Evolutionary conservation across 2,113 vertebrate genomes (phyloP).

Genomic region (Passer montanus): DNA sequence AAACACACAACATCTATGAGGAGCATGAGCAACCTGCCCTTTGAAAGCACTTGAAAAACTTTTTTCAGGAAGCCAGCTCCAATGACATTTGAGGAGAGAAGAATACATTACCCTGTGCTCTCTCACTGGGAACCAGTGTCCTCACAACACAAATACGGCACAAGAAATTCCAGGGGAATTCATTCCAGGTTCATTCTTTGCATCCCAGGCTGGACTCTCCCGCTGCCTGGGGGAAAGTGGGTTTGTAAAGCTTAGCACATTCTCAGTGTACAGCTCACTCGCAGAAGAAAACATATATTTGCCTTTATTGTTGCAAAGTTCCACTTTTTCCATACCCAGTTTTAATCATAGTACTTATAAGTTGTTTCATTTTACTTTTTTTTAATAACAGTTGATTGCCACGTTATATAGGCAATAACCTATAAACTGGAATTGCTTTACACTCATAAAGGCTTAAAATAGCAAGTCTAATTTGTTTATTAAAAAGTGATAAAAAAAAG

Average conservation of each 20-base stretch:
- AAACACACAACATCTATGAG: not conserved
- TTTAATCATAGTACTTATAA: conserved; percentile 26
- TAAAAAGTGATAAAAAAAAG: conserved; percentile 40
- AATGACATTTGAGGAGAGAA: not conserved
- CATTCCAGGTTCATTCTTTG: not conserved
- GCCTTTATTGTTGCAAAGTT: not conserved
- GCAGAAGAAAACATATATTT: not conserved
- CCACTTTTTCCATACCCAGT: not conserved
- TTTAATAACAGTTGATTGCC: conserved; percentile 43
- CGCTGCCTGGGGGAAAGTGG: not conserved
- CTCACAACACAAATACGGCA: not conserved
- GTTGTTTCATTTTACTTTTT: not conserved
- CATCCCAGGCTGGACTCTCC: not conserved
- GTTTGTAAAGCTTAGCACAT: not conserved
- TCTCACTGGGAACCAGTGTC: not conserved
- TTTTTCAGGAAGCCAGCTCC: not conserved
- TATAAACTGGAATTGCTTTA: conserved; percentile 46
- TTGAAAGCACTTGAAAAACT: not conserved
- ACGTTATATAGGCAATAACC: conserved; percentile 5
- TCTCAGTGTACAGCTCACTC: not conserved
- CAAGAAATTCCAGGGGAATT: not conserved
- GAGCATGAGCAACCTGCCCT: not conserved
- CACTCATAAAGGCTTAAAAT: conserved; percentile 58
- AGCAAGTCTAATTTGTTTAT: conserved; percentile 62
- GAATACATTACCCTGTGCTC: not conserved